Percentiles rank a stretch among this genome's conserved stretches.
These are phyloP conservation scores for Dryas iulia DNA, from an alignment of 1,140 invertebrate species.

Conservation along the genomic window DNA sequence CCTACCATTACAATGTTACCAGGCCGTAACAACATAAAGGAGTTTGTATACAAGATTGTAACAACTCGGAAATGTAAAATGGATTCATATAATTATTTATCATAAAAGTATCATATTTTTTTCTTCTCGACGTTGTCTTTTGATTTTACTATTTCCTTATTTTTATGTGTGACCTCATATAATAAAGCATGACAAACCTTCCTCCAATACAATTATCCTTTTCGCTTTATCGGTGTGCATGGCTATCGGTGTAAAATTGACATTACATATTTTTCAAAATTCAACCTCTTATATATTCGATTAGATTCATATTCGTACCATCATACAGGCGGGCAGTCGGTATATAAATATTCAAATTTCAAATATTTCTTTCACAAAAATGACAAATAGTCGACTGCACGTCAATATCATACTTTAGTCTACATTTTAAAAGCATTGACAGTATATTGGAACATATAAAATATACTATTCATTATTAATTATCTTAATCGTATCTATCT, in stretches of 20 bases:
- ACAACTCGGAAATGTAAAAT: neutral
- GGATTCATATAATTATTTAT: neutral
- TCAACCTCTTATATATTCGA: constrained; percentile 45
- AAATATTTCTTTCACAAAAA: constrained; percentile 8
- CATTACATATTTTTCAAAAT: constrained; percentile 55
- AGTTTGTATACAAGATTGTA: neutral
- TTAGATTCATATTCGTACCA: constrained; percentile 54
- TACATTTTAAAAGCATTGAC: constrained; percentile 68
- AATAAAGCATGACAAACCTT: constrained; percentile 64
- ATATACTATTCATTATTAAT: neutral
- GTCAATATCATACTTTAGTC: constrained; percentile 52
- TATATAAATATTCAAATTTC: constrained; percentile 17
- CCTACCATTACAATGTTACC: neutral
- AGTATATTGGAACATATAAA: constrained; percentile 14
- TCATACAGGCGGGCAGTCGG: constrained; percentile 66
- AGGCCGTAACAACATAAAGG: neutral
- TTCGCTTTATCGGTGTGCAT: constrained; percentile 69
- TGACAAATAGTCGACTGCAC: constrained; percentile 59
- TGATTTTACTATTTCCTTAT: constrained; percentile 46
- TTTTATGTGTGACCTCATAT: constrained; percentile 65
- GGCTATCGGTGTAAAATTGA: constrained; percentile 59
- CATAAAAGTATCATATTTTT: constrained; percentile 11
- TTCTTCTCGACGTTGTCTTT: constrained; percentile 53
- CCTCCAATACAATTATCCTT: constrained; percentile 39
- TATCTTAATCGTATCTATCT: neutral